Evolutionary conservation across 2,797 vertebrate genomes (phyloP).

Genomic region (Adelosebastes latens): DNA sequence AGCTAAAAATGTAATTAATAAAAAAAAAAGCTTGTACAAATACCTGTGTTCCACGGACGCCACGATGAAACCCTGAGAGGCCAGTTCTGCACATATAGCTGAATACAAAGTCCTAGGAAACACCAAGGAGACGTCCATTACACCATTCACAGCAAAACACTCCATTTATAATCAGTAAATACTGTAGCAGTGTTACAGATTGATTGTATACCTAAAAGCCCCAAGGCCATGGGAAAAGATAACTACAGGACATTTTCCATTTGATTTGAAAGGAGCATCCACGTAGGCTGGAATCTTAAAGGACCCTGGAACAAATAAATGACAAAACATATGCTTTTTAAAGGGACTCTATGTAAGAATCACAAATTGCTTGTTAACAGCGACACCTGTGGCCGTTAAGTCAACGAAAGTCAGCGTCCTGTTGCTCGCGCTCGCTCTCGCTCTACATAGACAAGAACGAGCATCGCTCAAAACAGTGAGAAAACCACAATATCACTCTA

Average conservation of each 20-base stretch:
- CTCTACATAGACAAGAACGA: no score
- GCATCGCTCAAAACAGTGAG: no score
- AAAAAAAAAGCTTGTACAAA: background rate
- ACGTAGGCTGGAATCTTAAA: constrained; percentile 87
- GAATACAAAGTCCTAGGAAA: constrained; percentile 92
- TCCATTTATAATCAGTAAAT: background rate
- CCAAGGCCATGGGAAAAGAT: constrained; percentile 96
- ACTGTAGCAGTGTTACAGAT: background rate
- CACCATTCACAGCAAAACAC: background rate
- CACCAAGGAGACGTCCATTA: background rate
- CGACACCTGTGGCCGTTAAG: no score
- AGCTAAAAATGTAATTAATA: background rate
- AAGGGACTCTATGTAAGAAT: no score
- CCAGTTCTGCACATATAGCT: constrained; percentile 92
- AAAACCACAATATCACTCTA: no score
- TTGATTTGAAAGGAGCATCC: constrained; percentile 88
- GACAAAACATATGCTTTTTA: background rate
- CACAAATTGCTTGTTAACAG: no score
- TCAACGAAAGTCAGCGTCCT: no score
- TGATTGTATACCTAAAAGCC: constrained; percentile 89
- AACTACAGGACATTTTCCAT: constrained; percentile 90
- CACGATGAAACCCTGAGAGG: constrained; percentile 94
- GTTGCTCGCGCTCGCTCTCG: no score
- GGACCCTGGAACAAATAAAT: constrained; percentile 68
- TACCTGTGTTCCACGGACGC: constrained; percentile 97